These are phyloP conservation scores for Helicolenus hilgendorfi DNA, from an alignment of 2,797 vertebrate genomes.

Conservation along the genomic window DNA sequence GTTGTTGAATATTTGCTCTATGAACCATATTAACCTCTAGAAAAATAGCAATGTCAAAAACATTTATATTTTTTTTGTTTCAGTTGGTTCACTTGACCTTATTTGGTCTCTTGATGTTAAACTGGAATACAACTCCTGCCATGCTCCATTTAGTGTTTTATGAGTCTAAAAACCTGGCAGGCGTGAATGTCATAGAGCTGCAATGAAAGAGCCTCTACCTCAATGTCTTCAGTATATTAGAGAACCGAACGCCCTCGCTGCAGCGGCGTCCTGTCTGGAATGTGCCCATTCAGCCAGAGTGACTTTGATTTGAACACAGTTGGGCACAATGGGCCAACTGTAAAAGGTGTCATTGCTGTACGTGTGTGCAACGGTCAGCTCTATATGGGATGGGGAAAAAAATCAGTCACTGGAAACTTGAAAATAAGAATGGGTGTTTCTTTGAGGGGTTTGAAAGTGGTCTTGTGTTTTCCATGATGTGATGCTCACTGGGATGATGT, in stretches of 20 bases:
- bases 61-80: background rate
- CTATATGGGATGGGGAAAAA: slow-evolving; percentile 33
- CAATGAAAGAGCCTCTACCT: slow-evolving; percentile 49
- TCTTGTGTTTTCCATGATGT: slow-evolving; percentile 70
- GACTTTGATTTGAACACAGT: slow-evolving; percentile 77
- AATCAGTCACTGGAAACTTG: slow-evolving; percentile 59
- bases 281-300: slow-evolving; percentile 65
- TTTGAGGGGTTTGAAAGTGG: background rate
- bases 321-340: slow-evolving; percentile 80
- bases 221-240: slow-evolving; percentile 57
- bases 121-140: slow-evolving; percentile 46
- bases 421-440: slow-evolving; percentile 56
- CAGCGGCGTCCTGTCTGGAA: slow-evolving; percentile 68
- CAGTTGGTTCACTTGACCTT: slow-evolving; percentile 10
- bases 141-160: slow-evolving; percentile 45
- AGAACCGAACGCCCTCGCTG: slow-evolving; percentile 33
- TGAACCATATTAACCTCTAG: background rate
- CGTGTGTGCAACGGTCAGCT: slow-evolving; percentile 49
- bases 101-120: slow-evolving; percentile 47
- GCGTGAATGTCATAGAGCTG: slow-evolving; percentile 2
- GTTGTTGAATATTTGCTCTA: background rate
- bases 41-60: background rate
- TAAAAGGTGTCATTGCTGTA: slow-evolving; percentile 80
- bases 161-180: slow-evolving; percentile 32
- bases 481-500: slow-evolving; percentile 46